Conservation (phyloP, 92 coral and sea anemone species). For the Paramuricea clavata region DNA sequence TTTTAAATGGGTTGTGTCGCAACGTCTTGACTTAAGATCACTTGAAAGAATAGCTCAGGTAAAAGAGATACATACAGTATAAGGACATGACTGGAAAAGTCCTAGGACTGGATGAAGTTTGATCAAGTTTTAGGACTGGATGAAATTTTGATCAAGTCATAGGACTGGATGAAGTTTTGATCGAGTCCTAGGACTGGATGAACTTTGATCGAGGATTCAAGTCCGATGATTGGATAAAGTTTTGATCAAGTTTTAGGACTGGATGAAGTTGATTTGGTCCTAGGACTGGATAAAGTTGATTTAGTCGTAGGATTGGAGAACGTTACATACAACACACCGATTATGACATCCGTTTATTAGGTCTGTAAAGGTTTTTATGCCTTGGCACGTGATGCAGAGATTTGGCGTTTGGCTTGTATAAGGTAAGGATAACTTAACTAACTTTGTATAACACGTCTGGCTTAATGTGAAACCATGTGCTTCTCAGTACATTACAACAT, state of each 20-base stretch:
- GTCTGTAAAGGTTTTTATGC: constrained; percentile 95
- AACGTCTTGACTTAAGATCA: constrained; percentile 83
- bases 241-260: no score
- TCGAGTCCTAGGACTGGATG: no score
- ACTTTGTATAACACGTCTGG: no score
- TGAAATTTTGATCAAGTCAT: no score
- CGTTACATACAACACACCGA: not conserved
- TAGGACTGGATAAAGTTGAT: not conserved
- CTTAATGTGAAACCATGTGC: not conserved
- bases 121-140: no score
- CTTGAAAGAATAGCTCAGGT: constrained; percentile 85
- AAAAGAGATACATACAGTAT: not conserved
- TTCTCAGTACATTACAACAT: no score
- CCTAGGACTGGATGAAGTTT: no score
- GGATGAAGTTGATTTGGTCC: no score
- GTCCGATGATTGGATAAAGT: no score
- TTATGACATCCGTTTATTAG: constrained; percentile 36
- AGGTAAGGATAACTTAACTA: constrained; percentile 73
- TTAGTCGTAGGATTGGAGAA: not conserved
- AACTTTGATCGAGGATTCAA: no score
- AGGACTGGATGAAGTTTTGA: no score
- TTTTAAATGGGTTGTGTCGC: constrained; percentile 98
- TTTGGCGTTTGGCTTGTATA: constrained; percentile 90
- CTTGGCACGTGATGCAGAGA: constrained; percentile 87
- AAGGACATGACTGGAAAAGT: not conserved